Evolutionary conservation across 2,888 invertebrate genomes (phyloP).

Genomic region (Chrysomela aeneicollis): DNA sequence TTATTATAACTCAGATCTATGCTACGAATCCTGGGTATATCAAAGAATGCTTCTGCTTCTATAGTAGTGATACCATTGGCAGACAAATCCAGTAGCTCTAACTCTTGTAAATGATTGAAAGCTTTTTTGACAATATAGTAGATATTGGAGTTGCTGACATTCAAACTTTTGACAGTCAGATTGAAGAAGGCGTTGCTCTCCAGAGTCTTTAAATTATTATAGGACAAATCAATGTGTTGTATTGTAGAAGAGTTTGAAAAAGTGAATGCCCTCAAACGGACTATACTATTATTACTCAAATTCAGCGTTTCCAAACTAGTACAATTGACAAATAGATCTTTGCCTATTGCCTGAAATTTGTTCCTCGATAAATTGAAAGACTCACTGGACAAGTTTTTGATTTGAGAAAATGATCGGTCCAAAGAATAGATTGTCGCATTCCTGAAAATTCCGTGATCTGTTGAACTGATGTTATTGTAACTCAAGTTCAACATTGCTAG

Average conservation of each 20-base stretch:
- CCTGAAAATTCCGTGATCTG: neutral
- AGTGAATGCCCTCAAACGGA: neutral
- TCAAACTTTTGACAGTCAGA: constrained; percentile 13
- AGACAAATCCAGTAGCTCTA: constrained; percentile 16
- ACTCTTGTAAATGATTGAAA: constrained; percentile 16
- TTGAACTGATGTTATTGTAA: neutral
- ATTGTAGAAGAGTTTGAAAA: constrained; percentile 11
- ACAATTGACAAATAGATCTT: neutral
- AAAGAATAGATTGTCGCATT: neutral
- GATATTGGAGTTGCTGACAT: constrained; percentile 11
- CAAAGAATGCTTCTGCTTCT: constrained; percentile 15
- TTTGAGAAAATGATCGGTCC: constrained; percentile 5
- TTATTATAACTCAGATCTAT: constrained; percentile 20
- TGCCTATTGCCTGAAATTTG: neutral
- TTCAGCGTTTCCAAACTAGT: neutral
- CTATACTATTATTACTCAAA: constrained; percentile 1
- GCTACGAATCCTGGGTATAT: neutral
- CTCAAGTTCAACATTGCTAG: neutral
- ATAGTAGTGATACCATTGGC: constrained; percentile 9
- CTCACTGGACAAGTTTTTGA: neutral
- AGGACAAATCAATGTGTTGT: constrained; percentile 16
- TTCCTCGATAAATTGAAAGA: constrained; percentile 12
- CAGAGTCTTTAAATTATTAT: constrained; percentile 14
- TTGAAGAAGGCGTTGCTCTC: constrained; percentile 12
- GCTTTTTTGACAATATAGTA: constrained; percentile 15